Conservation (phyloP, 2,113 vertebrate species). For the Campylomormyrus tamandua region DNA sequence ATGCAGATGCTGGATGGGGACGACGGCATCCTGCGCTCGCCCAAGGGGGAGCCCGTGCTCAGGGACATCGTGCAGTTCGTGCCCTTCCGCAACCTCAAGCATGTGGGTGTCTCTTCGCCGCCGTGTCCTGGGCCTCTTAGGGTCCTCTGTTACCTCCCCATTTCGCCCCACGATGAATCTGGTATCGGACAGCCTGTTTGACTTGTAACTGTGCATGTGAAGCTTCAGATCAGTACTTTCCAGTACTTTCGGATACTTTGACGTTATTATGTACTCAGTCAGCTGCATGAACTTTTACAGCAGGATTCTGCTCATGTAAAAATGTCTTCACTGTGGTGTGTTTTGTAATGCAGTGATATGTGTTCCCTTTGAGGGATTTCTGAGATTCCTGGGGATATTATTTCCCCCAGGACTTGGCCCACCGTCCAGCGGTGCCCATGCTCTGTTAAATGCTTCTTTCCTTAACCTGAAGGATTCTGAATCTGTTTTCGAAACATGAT, state of each 20-base stretch:
- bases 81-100: conserved; percentile 95
- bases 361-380: neutral
- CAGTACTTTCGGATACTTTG: neutral
- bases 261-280: neutral
- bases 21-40: conserved; percentile 84
- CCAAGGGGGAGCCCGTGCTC: conserved; percentile 85
- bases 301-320: neutral
- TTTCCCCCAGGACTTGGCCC: neutral
- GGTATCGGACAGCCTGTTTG: neutral
- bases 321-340: neutral
- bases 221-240: neutral
- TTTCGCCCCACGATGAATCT: neutral
- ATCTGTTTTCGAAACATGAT: neutral
- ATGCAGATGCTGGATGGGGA: conserved; percentile 97
- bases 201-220: neutral
- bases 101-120: conserved; percentile 61
- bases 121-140: conserved; percentile 11
- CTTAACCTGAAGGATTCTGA: neutral
- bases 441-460: neutral
- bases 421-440: neutral
- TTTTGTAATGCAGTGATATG: neutral
- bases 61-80: conserved; percentile 97
- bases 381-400: neutral
- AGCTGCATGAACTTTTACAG: neutral
- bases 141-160: neutral